Conservation (phyloP, 2,113 vertebrate species). For the Macrotus californicus region DNA sequence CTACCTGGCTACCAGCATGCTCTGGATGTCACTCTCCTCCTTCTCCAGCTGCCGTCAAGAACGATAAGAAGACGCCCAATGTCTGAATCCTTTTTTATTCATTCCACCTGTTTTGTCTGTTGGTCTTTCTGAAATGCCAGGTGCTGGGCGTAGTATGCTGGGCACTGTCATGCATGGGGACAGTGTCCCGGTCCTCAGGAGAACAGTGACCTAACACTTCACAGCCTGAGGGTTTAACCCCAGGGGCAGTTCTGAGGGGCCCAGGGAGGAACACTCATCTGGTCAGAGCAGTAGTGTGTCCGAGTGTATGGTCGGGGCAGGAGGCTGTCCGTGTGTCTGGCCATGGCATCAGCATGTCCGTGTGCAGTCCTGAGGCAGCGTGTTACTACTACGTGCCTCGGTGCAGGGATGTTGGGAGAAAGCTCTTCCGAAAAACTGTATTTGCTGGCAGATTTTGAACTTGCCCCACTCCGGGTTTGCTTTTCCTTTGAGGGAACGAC, state of each 20-base stretch:
- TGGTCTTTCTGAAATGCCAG: rapidly evolving
- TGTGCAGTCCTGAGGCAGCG: background rate
- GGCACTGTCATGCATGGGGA: rapidly evolving
- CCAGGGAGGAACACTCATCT: rapidly evolving
- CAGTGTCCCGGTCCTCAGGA: too few relatives aligned
- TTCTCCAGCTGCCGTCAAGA: background rate
- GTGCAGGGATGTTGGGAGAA: background rate
- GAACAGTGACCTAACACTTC: rapidly evolving
- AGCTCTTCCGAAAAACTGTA: rapidly evolving
- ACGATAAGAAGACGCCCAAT: rapidly evolving
- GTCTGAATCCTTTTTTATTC: rapidly evolving
- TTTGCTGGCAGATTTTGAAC: background rate
- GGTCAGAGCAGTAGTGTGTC: background rate
- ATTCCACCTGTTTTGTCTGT: rapidly evolving
- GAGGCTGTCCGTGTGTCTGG: too few relatives aligned
- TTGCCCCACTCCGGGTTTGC: background rate
- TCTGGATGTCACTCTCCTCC: background rate
- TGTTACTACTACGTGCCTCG: rapidly evolving
- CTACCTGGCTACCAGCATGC: background rate
- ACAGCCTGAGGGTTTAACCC: rapidly evolving
- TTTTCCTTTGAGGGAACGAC: background rate
- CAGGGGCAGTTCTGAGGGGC: background rate
- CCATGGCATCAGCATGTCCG: rapidly evolving
- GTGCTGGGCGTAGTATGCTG: background rate
- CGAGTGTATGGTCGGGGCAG: background rate